Percentiles rank a stretch among this genome's conserved stretches.
Conservation (phyloP, 2,797 vertebrate genomes). For the Lepus oiostolus region DNA sequence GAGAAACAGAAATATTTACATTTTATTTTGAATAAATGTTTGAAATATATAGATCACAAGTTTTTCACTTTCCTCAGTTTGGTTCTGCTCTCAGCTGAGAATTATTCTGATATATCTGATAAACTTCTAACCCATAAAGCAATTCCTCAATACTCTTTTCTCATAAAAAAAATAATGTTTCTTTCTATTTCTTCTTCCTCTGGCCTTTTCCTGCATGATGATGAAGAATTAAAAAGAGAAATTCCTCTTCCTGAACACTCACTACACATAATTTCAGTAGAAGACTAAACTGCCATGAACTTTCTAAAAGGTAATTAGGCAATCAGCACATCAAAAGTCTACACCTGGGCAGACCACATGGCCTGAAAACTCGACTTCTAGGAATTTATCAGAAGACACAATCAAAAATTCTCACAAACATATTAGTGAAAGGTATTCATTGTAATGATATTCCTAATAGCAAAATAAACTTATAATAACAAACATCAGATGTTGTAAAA, state of each 20-base stretch:
- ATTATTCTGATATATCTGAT: constrained; percentile 34
- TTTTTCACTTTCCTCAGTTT: neutral
- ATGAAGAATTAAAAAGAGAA: constrained; percentile 19
- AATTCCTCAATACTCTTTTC: neutral
- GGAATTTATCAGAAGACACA: constrained; percentile 9
- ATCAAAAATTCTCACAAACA: neutral
- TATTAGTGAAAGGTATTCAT: constrained; percentile 11
- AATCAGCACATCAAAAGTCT: constrained; percentile 15
- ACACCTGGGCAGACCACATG: neutral
- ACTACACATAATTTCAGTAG: neutral
- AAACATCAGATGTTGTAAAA: constrained; percentile 25
- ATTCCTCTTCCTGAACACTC: neutral
- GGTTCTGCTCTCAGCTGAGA: neutral
- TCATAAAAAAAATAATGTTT: neutral
- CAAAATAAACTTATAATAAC: constrained; percentile 14
- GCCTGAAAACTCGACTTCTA: constrained; percentile 41
- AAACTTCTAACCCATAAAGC: neutral
- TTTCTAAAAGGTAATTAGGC: constrained; percentile 55
- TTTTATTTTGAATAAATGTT: constrained; percentile 9
- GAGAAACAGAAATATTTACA: neutral
- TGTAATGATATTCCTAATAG: neutral
- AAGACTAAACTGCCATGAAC: neutral
- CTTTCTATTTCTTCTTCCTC: neutral
- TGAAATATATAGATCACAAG: neutral
- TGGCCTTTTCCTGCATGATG: neutral